Evolutionary conservation across 1,140 invertebrate genomes (phyloP).

Genomic region (Trinorchestia longiramus): DNA sequence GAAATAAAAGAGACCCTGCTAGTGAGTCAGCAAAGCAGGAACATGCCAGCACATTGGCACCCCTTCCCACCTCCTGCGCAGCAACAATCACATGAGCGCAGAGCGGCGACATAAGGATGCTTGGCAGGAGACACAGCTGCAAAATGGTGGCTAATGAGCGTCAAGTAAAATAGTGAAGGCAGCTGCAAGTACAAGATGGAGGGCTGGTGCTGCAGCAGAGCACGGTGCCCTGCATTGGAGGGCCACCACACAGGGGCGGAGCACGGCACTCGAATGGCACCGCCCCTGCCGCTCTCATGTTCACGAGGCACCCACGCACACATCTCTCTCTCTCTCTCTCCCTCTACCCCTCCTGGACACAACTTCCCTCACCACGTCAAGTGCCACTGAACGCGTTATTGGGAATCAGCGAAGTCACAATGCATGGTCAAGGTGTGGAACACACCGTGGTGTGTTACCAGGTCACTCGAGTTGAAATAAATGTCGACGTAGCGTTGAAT

Average conservation of each 20-base stretch:
- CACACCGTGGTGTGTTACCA: too few species aligned
- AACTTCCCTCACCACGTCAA: not conserved
- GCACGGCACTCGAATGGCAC: not conserved
- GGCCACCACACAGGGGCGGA: not conserved
- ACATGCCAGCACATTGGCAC: not conserved
- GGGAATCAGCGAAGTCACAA: not conserved
- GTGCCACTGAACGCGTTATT: not conserved
- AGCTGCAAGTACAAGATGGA: slow-evolving; percentile 44
- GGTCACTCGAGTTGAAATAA: too few species aligned
- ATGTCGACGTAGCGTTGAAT: too few species aligned
- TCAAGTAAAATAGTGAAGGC: slow-evolving; percentile 25
- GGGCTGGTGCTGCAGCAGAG: not conserved
- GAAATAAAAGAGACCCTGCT: too few species aligned
- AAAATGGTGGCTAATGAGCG: slow-evolving; percentile 36
- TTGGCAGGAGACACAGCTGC: slow-evolving; percentile 23
- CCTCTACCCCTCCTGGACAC: not conserved
- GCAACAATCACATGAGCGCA: not conserved
- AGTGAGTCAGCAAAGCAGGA: too few species aligned
- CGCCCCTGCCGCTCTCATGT: not conserved
- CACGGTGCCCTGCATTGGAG: slow-evolving; percentile 29
- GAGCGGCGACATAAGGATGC: not conserved
- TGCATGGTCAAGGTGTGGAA: not conserved
- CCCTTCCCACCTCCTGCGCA: not conserved
- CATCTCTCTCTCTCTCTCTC: not conserved
- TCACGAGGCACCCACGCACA: too few species aligned